Percentiles rank a stretch among this genome's conserved stretches.
Evolutionary conservation across 2,888 invertebrate genomes (phyloP).

Genomic region (Paralinhomoeus sp.): DNA sequence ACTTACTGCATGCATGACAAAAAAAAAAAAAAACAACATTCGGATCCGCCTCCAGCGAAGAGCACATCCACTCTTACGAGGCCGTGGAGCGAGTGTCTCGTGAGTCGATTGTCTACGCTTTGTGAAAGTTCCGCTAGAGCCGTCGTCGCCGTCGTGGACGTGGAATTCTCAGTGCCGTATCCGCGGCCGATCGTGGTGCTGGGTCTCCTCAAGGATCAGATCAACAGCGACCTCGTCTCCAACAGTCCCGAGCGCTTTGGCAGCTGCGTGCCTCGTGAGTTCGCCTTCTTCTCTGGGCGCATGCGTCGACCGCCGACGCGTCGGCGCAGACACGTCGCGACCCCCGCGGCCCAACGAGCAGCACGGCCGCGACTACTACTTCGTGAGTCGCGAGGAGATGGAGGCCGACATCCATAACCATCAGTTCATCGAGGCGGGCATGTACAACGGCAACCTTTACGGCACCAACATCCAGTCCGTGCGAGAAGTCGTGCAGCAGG

Average conservation of each 20-base stretch:
- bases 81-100: slow-evolving; percentile 71
- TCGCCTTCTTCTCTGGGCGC: no score
- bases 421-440: slow-evolving; percentile 95
- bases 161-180: slow-evolving; percentile 47
- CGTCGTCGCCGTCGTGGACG: no score
- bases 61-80: slow-evolving; percentile 72
- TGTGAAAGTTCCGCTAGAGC: no score
- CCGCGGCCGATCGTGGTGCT: slow-evolving; percentile 92
- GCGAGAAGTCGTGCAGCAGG: slow-evolving; percentile 79
- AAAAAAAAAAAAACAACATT: no score
- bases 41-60: no score
- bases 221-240: slow-evolving; percentile 95
- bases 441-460: slow-evolving; percentile 97
- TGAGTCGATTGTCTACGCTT: slow-evolving; percentile 7
- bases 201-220: slow-evolving; percentile 90
- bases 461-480: slow-evolving; percentile 95
- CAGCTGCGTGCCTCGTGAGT: slow-evolving; percentile 97
- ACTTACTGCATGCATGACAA: no score
- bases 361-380: slow-evolving; percentile 94
- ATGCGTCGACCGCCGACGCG: no score
- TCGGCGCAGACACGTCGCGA: slow-evolving; percentile 84
- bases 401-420: slow-evolving; percentile 50
- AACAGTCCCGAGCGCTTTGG: slow-evolving; percentile 97
- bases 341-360: slow-evolving; percentile 85
- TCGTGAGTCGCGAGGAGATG: slow-evolving; percentile 43